Conservation (phyloP, 2,113 vertebrate genomes). For the Syngnathus typhle region DNA sequence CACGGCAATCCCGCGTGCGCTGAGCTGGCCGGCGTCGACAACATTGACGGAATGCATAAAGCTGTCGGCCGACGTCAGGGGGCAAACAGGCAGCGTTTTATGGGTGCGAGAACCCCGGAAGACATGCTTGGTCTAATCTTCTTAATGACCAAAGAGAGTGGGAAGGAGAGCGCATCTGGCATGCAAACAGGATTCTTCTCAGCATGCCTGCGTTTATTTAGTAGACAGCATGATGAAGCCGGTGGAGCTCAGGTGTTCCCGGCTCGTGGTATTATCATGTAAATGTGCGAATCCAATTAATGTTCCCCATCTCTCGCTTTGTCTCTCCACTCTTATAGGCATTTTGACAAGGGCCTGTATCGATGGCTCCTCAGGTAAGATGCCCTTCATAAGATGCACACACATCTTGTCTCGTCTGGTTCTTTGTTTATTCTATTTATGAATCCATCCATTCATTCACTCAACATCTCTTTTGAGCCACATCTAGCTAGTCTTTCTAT, state of each 20-base stretch:
- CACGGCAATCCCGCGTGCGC: slow-evolving; percentile 44
- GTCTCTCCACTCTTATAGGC: slow-evolving; percentile 51
- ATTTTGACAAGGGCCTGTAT: slow-evolving; percentile 76
- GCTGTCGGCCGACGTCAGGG: slow-evolving; percentile 36
- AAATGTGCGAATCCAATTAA: slow-evolving; percentile 45
- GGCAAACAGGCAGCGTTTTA: slow-evolving; percentile 30
- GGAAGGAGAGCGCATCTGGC: neutral
- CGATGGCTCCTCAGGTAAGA: slow-evolving; percentile 77
- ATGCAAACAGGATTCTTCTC: slow-evolving; percentile 14
- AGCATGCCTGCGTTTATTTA: slow-evolving; percentile 15
- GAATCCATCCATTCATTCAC: neutral
- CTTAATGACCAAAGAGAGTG: slow-evolving; percentile 24
- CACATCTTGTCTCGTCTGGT: neutral
- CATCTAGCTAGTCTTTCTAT: no score
- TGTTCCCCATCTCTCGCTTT: slow-evolving; percentile 11
- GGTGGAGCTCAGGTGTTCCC: slow-evolving; percentile 46
- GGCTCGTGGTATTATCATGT: slow-evolving; percentile 44
- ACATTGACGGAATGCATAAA: slow-evolving; percentile 61
- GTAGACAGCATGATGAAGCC: neutral
- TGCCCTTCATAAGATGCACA: slow-evolving; percentile 27
- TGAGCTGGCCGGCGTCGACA: slow-evolving; percentile 44
- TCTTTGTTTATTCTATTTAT: neutral
- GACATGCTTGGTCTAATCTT: slow-evolving; percentile 34
- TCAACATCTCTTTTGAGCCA: neutral
- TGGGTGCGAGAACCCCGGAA: neutral